Evolutionary conservation across 2,888 invertebrate species (phyloP).

Genomic region (Conus canariensis): DNA sequence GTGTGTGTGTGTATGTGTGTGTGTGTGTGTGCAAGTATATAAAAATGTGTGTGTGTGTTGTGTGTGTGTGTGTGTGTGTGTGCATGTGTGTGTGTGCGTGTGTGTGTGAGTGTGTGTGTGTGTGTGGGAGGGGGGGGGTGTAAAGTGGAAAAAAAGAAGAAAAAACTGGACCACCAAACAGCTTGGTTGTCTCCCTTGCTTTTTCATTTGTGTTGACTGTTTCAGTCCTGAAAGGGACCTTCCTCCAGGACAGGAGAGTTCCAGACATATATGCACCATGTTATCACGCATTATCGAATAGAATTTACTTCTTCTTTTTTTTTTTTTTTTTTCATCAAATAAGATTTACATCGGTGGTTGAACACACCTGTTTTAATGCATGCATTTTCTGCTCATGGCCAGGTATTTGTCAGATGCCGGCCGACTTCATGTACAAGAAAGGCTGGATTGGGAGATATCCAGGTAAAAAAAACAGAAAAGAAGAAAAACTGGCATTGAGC

Average conservation of each 20-base stretch:
- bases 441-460: constrained; percentile 32
- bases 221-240: no score
- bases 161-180: neutral
- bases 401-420: constrained; percentile 32
- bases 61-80: neutral
- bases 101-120: neutral
- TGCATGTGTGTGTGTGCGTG: constrained; percentile 8
- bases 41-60: neutral
- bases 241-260: no score
- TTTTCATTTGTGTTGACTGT: no score
- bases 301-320: no score
- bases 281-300: no score
- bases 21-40: neutral
- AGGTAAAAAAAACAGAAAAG: neutral
- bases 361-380: no score
- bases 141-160: neutral
- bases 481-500: no score
- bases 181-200: no score
- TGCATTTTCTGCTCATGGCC: neutral
- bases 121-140: neutral
- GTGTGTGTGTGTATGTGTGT: neutral
- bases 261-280: no score
- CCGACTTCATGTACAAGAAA: constrained; percentile 25
- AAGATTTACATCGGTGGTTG: no score
- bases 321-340: no score